phyloP scores from a whole-genome alignment of 2,113 vertebrate genomes.

The Heterochromis multidens region DNA sequence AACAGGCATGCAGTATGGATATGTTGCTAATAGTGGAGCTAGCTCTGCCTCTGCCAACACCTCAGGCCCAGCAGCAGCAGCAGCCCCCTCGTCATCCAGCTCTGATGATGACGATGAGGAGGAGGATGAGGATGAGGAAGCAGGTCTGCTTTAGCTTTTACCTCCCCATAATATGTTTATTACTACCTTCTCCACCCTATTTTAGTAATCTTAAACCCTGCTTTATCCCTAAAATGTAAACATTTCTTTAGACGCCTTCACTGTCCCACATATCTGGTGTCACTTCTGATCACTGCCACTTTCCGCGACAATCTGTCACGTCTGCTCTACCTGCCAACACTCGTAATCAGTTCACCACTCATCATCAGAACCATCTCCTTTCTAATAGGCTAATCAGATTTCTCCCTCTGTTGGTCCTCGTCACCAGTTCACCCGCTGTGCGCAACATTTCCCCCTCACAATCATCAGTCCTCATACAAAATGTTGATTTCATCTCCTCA shows the following conservation, averaged over 20 bases:
- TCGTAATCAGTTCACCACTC: neutral
- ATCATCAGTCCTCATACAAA: neutral
- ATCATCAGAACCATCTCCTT: neutral
- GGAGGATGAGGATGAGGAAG: conserved; percentile 96
- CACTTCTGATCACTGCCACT: neutral
- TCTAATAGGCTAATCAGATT: conserved; percentile 4
- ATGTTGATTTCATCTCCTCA: neutral
- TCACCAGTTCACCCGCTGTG: neutral
- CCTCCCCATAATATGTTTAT: neutral
- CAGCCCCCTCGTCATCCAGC: conserved; percentile 90
- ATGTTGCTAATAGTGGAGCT: conserved; percentile 93
- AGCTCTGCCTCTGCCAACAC: conserved; percentile 80
- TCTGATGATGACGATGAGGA: conserved; percentile 96
- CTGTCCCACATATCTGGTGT: neutral
- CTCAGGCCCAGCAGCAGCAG: conserved; percentile 77
- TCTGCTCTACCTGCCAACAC: neutral
- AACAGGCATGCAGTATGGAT: conserved; percentile 95
- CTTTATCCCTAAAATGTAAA: neutral
- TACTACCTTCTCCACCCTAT: neutral
- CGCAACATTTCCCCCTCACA: neutral
- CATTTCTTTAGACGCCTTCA: neutral
- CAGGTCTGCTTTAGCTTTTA: conserved; percentile 98
- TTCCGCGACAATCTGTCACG: neutral
- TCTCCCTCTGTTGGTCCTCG: neutral
- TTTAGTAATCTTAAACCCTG: neutral